A percentile compares a stretch with the other conserved stretches of the same genome.
phyloP scores from a whole-genome alignment of 2,113 vertebrate species.

The rat (Rattus norvegicus) region GRCr8 NC_086034.1:17208501-17209000 shows the following conservation, averaged over 20 bases:
- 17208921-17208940: constrained; percentile 77
- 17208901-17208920: constrained; percentile 84
- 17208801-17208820: not conserved
- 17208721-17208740: not conserved
- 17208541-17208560: not conserved
- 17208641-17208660: not conserved
- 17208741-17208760: not conserved
- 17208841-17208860: not conserved
- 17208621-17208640: not conserved
- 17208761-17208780: constrained; percentile 70
- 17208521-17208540: not conserved
- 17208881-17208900: constrained; percentile 81
- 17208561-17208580: not conserved
- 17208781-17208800: constrained; percentile 26
- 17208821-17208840: not conserved
- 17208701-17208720: not conserved
- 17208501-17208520: not conserved
- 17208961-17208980: constrained; percentile 80
- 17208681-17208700: not conserved
- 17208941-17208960: constrained; percentile 85
- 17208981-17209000: constrained; percentile 86
- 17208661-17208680: no score
- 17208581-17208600: not conserved
- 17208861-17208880: constrained; percentile 82
- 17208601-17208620: not conserved